Evolutionary conservation across 2,797 vertebrate species (phyloP), one percentile per base, ranked within the genome.

Genomic region (Astyanax mexicanus): DNA sequence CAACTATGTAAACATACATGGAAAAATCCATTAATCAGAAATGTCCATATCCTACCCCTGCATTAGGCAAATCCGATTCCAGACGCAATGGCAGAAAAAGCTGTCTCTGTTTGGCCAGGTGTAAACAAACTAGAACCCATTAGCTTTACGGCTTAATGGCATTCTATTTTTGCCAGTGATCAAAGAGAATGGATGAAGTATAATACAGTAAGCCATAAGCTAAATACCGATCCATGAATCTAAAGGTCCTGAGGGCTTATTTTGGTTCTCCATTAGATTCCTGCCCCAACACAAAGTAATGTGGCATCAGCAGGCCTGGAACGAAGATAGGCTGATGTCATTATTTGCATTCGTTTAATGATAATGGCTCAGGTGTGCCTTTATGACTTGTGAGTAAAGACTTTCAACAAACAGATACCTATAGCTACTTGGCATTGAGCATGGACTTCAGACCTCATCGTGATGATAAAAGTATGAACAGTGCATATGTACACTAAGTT

Each of bases 321-420:
- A 45, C 13, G 13, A 45, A 17, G 2, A 45, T 17, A 5, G 10
- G 37, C 52, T 42, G 10, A 67, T n/a, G 42, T 15, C 27, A 72
- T 51, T 68, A 21, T 32, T 58, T 60, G 17, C 9, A 51, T n/a
- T 60, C 0, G 32, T 73, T 78, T 52, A n/a, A n/a, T 19, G 6
- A 62, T 69, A 52, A 25, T 1, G 1, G 2, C 10, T 25, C 68
- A 45, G 68, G 62, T 4, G 27, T 27, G 15, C 35, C 29, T 49
- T 37, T 35, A 72, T 8, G 9, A 3, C 29, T 42, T 15, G 44
- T 10, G 19, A 25, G 29, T 10, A 11, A 44, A 29, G 29, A 60
- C 23, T 54, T 17, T 69, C 62, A 71, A 70, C 45, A 72, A 74
- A 72, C 61, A 72, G 11, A 6, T 35, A 27, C 35, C n/a, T 27